Conservation (phyloP, 2,888 invertebrate genomes). For the Pharmacophagus antenor region DNA sequence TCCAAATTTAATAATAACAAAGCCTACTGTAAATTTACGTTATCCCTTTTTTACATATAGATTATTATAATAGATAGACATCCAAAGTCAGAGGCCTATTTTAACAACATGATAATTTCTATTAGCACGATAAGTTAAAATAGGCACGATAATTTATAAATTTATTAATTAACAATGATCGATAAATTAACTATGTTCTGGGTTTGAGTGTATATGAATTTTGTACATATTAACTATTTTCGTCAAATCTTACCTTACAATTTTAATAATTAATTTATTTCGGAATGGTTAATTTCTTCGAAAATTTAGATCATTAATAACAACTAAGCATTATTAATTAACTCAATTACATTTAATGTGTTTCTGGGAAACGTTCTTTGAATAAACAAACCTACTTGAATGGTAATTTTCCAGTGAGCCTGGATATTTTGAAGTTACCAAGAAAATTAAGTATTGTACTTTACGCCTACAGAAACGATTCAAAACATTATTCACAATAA, state of each 20-base stretch:
- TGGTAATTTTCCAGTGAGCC: constrained; percentile 20
- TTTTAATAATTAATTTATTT: neutral
- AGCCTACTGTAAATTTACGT: too few relatives aligned
- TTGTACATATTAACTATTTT: too few relatives aligned
- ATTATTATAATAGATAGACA: too few relatives aligned
- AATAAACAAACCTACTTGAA: constrained; percentile 22
- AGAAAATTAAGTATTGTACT: constrained; percentile 6
- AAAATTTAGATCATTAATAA: constrained; percentile 15
- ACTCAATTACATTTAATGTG: constrained; percentile 25
- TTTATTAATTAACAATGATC: too few relatives aligned
- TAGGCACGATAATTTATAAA: too few relatives aligned
- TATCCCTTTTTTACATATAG: too few relatives aligned
- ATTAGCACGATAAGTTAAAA: too few relatives aligned
- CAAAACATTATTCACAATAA: neutral
- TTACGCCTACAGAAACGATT: neutral
- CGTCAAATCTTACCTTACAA: neutral
- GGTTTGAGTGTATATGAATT: too few relatives aligned
- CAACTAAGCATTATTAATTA: constrained; percentile 25
- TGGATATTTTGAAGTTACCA: constrained; percentile 10
- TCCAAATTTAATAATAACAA: too few relatives aligned
- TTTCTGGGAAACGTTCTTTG: constrained; percentile 15
- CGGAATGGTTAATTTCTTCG: neutral
- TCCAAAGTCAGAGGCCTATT: too few relatives aligned
- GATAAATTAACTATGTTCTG: too few relatives aligned
- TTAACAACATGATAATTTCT: too few relatives aligned